Percentiles rank a stretch among this genome's conserved stretches.
phyloP scores from a whole-genome alignment of 1,140 invertebrate species.

The Nebria ingens region DNA sequence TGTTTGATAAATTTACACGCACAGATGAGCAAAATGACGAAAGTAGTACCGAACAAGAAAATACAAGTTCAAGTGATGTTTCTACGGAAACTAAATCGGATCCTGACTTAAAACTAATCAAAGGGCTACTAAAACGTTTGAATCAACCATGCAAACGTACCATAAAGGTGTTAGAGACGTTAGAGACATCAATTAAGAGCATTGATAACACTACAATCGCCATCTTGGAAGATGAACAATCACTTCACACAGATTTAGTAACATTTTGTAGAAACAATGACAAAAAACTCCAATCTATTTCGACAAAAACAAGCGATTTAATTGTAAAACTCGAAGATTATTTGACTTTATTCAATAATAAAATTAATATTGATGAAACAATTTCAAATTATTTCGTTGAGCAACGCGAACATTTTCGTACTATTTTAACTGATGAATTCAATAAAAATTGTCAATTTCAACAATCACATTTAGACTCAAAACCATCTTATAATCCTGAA shows the following conservation, averaged over 20 bases:
- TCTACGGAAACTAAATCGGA: conserved; percentile 10
- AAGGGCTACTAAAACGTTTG: conserved; percentile 12
- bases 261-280: background rate
- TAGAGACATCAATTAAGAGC: conserved; percentile 12
- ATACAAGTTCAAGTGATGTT: conserved; percentile 16
- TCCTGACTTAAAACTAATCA: conserved; percentile 9
- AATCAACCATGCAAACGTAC: conserved; percentile 13
- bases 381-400: conserved; percentile 21
- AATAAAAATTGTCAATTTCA: conserved; percentile 11
- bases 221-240: conserved; percentile 14
- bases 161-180: conserved; percentile 13
- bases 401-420: conserved; percentile 16
- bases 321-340: conserved; percentile 3
- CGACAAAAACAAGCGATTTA: background rate
- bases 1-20: conserved; percentile 23
- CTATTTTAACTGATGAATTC: conserved; percentile 2
- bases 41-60: conserved; percentile 15
- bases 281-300: conserved; percentile 1
- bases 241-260: conserved; percentile 4
- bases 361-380: conserved; percentile 10
- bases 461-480: background rate
- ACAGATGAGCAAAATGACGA: conserved; percentile 16
- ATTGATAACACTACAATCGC: conserved; percentile 12
- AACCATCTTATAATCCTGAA: background rate
- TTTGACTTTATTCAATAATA: conserved; percentile 1